phyloP scores from a whole-genome alignment of 2,888 invertebrate species.

The Dasysyrphus albostriatus region DNA sequence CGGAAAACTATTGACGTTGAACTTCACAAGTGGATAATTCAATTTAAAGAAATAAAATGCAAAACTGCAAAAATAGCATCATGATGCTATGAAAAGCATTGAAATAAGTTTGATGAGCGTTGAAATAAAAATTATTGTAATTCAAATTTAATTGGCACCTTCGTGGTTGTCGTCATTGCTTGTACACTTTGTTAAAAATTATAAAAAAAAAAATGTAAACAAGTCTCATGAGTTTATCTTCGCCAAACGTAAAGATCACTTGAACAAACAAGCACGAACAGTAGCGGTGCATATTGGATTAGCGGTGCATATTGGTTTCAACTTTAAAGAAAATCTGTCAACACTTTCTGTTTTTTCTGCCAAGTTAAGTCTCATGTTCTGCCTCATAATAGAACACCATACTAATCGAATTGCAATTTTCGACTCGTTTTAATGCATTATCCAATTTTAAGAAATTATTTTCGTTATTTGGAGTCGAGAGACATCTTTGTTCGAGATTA shows the following conservation, averaged over 20 bases:
- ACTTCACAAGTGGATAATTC: constrained; percentile 2
- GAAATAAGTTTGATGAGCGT: background rate
- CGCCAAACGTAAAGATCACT: too few relatives aligned
- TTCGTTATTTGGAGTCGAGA: too few relatives aligned
- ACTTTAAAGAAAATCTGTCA: too few relatives aligned
- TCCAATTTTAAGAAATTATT: too few relatives aligned
- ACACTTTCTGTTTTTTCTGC: too few relatives aligned
- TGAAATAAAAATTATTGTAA: background rate
- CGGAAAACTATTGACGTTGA: constrained; percentile 14
- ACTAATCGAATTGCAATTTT: too few relatives aligned
- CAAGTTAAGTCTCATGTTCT: too few relatives aligned
- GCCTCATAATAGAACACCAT: too few relatives aligned
- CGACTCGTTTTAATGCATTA: too few relatives aligned
- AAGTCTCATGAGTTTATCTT: background rate
- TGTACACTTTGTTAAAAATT: background rate
- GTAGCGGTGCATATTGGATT: background rate
- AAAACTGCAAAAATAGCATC: constrained; percentile 3
- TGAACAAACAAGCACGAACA: too few relatives aligned
- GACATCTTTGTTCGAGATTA: too few relatives aligned
- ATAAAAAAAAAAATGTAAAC: background rate
- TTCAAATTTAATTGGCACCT: background rate
- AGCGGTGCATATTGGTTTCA: background rate
- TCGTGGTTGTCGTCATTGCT: background rate
- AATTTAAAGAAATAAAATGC: background rate
- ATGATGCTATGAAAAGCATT: background rate